Evolutionary conservation across 2,113 vertebrate genomes (phyloP).

Genomic region (Toxotes jaculatrix): DNA sequence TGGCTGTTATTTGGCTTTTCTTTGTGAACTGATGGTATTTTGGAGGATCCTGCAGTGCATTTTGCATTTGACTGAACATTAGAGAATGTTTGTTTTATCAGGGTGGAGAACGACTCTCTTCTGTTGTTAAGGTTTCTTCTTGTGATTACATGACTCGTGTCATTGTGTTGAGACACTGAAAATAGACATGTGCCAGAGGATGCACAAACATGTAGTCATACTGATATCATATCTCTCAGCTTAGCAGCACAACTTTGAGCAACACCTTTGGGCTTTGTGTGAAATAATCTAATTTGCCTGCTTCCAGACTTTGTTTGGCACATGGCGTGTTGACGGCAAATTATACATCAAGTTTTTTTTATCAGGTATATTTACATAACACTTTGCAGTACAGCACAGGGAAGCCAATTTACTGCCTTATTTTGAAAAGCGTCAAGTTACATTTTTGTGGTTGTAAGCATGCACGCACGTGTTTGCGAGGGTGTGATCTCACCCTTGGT

Average conservation of each 20-base stretch:
- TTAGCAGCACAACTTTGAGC: neutral
- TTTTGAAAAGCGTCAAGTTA: neutral
- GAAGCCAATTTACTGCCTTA: neutral
- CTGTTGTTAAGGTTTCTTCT: neutral
- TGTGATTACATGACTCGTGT: conserved; percentile 34
- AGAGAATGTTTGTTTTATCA: conserved; percentile 12
- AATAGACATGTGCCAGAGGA: conserved; percentile 19
- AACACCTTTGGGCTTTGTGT: neutral
- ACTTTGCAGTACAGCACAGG: neutral
- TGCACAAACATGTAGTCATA: conserved; percentile 7
- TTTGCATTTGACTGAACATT: conserved; percentile 1
- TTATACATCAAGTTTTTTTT: neutral
- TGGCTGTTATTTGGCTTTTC: neutral
- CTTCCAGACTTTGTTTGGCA: conserved; percentile 1
- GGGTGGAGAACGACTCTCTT: conserved; percentile 21
- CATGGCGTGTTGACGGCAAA: neutral
- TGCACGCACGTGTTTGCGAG: neutral
- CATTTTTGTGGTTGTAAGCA: neutral
- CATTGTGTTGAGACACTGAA: conserved; percentile 19
- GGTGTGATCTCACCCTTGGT: neutral
- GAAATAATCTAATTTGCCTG: neutral
- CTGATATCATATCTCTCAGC: neutral
- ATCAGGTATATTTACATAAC: neutral
- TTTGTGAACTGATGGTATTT: neutral
- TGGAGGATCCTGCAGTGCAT: neutral